Base-by-base conservation (phyloP, 2,797 vertebrate species). In the Myotis planiceps region DNA sequence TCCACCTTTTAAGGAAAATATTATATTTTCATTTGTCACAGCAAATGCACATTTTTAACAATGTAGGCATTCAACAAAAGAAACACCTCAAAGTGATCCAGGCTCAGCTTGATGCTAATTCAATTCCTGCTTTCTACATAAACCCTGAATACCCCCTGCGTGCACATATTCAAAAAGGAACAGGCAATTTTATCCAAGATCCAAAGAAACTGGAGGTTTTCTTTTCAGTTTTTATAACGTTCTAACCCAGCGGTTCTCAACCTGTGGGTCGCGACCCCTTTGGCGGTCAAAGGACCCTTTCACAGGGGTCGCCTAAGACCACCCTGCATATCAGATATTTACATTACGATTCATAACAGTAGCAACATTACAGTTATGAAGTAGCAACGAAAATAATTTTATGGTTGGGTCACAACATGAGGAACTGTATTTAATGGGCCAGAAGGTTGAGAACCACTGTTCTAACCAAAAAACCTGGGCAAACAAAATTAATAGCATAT, bases 41-140 rank as follows among this genome's bases (percentile, higher is more conserved):
- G 63, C 42, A 96, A 98, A 97, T 95, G 78, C 49, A 74, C 71
- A 93, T 96, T 92, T 82, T 87, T 49, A 69, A 90, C 60, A 79
- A 66, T 76, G 79, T 49, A 66, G 94, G 71, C 25, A 81, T 92
- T 95, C 86, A 97, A 97, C 68, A 88, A 80, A 96, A 84, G 96
- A 95, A 97, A 97, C n/a, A 85, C 51, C 53, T 96, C 90, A 90
- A 96, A 93, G 79, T 51, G 63, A 97, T 95, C 88, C 93, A 97
- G 96, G 55, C 97, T 92, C 98, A 98, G 97, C 80, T 97, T 97
- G 97, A 97, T 97, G 90, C 49, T 91, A 97, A 97, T 96, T 95
- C 93, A 98, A 86, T 81, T 92, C 49, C 53, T 97, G 71, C 92
- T 97, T 98, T 97, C 93, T 85, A 65, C 58, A 97, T 82, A 97